A percentile compares a stretch with the other conserved stretches of the same genome.
These are phyloP conservation scores for Agrotis ipsilon DNA, from an alignment of 2,888 invertebrate genomes.

Conservation along the genomic window DNA sequence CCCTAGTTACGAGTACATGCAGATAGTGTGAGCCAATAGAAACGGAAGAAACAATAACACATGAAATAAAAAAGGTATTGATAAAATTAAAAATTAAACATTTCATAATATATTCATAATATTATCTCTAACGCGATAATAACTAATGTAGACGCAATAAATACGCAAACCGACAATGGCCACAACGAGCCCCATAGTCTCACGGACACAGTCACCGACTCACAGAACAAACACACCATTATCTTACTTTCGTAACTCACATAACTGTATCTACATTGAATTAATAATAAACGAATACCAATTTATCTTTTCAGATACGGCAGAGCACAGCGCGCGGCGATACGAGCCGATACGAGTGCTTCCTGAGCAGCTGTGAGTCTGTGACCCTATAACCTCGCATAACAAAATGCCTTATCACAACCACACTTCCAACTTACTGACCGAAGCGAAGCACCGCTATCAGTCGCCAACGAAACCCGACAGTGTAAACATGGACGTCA, in stretches of 20 bases:
- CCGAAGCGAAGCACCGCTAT: slow-evolving; percentile 72
- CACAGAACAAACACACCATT: slow-evolving; percentile 57
- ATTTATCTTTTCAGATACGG: slow-evolving; percentile 82
- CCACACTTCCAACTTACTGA: slow-evolving; percentile 74
- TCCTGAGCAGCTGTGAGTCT: slow-evolving; percentile 89
- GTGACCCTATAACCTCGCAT: slow-evolving; percentile 82
- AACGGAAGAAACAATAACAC: not conserved
- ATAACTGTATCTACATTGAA: slow-evolving; percentile 65
- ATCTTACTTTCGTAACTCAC: slow-evolving; percentile 57
- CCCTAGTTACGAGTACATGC: not conserved
- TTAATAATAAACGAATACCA: slow-evolving; percentile 72
- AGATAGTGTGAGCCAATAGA: not conserved
- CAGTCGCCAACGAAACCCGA: slow-evolving; percentile 78
- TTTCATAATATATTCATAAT: too few species aligned
- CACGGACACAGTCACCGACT: slow-evolving; percentile 41
- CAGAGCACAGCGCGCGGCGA: slow-evolving; percentile 68
- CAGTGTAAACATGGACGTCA: slow-evolving; percentile 73
- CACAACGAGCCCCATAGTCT: slow-evolving; percentile 42
- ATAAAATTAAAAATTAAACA: too few species aligned
- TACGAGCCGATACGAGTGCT: slow-evolving; percentile 80
- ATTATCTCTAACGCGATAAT: slow-evolving; percentile 48
- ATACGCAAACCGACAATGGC: slow-evolving; percentile 33
- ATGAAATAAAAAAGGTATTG: too few species aligned
- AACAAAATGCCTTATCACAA: slow-evolving; percentile 86
- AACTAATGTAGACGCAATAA: slow-evolving; percentile 28